Evolutionary conservation across 1,140 invertebrate genomes (phyloP), one percentile per base, ranked within the genome.

Genomic region (Bradysia coprophila): DNA sequence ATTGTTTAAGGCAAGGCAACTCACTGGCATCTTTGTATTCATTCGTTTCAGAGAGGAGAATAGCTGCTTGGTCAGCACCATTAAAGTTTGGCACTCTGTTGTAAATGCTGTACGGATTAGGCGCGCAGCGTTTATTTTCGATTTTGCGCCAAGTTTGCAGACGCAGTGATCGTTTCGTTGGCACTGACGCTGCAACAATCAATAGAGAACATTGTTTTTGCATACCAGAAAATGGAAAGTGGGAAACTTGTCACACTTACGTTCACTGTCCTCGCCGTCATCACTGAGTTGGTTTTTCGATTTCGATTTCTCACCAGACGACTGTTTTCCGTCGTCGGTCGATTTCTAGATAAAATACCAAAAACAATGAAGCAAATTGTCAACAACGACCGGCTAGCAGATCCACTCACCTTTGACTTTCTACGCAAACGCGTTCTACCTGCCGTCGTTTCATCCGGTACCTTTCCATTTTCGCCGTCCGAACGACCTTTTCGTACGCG

Each of bases 81-180:
- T 75, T 71, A 49, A 78, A 78, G 48, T 73, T 73, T 19, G 77
- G 76, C 48, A 79, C 78, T 45, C 74, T 63, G 48, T 71, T 65
- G 33, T 70, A 63, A 40, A 70, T 65, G 40, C 61, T 65, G 38
- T 66, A 52, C 21, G 69, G 69, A 48, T 68, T 69, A 41, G 68
- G 62, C n/a, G 66, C 68, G 33, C 73, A 51, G 23, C 71, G 63
- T 46, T 72, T 68, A 21, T 72, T 63, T 51, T 55, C 49, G 40
- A 60, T 52, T 44, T 58, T 58, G 39, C 55, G 55, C 57, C 57
- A 60, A 43, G 57, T 57, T 43, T 57, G 49, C 21, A 60, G 49
- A 39, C 57, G 54, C 37, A 60, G 28, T 15, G 52, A 54, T 45
- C 57, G 55, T 45, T 59, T 59, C 48, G 57, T 59, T 20, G 54